These are phyloP conservation scores for Mizuhopecten yessoensis DNA, from an alignment of 1,140 invertebrate species.

Conservation along the genomic window DNA sequence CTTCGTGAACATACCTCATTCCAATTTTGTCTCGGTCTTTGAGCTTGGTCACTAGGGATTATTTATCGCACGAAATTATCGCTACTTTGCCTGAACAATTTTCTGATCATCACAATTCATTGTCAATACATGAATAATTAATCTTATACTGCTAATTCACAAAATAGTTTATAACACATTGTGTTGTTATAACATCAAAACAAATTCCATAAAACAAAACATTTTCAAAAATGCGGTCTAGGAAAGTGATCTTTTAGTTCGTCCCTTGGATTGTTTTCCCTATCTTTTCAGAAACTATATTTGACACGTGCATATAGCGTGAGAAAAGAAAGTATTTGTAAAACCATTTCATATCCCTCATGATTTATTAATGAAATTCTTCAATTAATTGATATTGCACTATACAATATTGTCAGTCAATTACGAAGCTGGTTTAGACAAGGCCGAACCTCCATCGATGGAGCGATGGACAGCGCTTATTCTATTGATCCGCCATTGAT, in stretches of 20 bases:
- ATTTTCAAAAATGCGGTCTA: not conserved
- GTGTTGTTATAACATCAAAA: not conserved
- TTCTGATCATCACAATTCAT: not conserved
- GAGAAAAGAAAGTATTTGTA: slow-evolving; percentile 26
- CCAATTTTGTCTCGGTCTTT: not conserved
- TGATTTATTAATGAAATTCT: slow-evolving; percentile 36
- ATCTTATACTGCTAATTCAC: not conserved
- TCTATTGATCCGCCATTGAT: not conserved
- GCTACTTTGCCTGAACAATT: not conserved
- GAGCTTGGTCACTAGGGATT: not conserved
- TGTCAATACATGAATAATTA: not conserved
- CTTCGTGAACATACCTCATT: slow-evolving; percentile 1
- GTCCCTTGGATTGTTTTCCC: not conserved
- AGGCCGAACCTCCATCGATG: slow-evolving; percentile 18
- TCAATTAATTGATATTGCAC: slow-evolving; percentile 11
- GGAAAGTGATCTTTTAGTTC: not conserved
- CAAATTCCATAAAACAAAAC: not conserved
- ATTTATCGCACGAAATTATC: not conserved
- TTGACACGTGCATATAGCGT: not conserved
- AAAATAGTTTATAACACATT: not conserved
- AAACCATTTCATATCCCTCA: slow-evolving; percentile 33
- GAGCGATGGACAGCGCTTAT: slow-evolving; percentile 5
- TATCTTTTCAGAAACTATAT: not conserved
- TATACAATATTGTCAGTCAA: slow-evolving; percentile 35
- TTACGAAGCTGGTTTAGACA: not conserved